Evolutionary conservation across 2,113 vertebrate species (phyloP).

Genomic region (Trinectes maculatus): DNA sequence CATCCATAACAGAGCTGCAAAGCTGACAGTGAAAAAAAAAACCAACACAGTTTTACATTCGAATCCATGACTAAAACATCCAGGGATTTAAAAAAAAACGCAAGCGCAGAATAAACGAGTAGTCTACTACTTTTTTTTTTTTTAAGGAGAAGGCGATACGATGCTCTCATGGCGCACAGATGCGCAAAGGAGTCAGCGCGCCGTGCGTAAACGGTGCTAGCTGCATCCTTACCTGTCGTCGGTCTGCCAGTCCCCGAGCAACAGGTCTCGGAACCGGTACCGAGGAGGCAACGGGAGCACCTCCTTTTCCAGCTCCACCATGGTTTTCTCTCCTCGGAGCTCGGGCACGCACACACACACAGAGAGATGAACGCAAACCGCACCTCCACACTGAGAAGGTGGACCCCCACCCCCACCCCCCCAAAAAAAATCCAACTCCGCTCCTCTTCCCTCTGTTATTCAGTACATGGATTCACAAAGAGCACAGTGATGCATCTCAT

Average conservation of each 20-base stretch:
- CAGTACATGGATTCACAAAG: conserved; percentile 40
- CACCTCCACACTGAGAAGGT: conserved; percentile 53
- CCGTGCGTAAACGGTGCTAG: conserved; percentile 61
- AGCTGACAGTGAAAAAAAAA: conserved; percentile 15
- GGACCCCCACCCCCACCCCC: conserved; percentile 22
- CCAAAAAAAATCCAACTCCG: conserved; percentile 55
- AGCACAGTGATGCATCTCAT: conserved; percentile 55
- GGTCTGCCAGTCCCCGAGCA: conserved; percentile 88
- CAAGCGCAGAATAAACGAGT: not conserved
- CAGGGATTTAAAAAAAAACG: not conserved
- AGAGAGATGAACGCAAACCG: conserved; percentile 48
- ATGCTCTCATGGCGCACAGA: conserved; percentile 32
- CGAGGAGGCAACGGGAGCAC: conserved; percentile 86
- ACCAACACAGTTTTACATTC: not conserved
- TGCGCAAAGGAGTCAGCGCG: conserved; percentile 52
- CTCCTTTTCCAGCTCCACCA: conserved; percentile 87
- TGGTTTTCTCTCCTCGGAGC: conserved; percentile 62
- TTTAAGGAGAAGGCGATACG: not conserved
- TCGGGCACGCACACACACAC: conserved; percentile 45
- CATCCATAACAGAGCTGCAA: conserved; percentile 14
- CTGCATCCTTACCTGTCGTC: conserved; percentile 84
- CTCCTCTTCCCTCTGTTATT: conserved; percentile 53
- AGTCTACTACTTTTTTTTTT: not conserved
- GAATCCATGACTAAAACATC: not conserved
- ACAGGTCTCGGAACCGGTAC: conserved; percentile 89